Evolutionary conservation across 2,888 invertebrate species (phyloP), one percentile per base, ranked within the genome.

Genomic region (Nasonovia ribisnigri): DNA sequence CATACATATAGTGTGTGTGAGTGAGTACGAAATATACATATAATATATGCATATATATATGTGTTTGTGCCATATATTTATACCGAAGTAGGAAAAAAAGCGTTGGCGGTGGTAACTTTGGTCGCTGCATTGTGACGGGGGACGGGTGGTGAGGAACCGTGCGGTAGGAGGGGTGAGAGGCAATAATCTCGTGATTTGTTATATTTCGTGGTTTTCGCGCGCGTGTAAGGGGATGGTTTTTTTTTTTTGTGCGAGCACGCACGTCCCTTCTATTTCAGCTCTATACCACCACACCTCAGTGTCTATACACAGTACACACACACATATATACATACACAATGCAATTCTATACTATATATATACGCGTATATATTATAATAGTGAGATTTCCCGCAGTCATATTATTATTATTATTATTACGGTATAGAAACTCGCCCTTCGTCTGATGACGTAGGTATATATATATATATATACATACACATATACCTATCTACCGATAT

Each of bases 181-280:
- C 42, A 54, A 92, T 86, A 87, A 92, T 92, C 92, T 92, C 60
- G 86, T 87, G 86, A 87, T 92, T 92, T 92, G 92, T 92, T 87
- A 92, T 57, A 87, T 92, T 87, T 60, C 86, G 86, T 87, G 86
- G 92, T 92, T 86, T 92, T 92, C 57, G 46, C 54, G 51, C 54
- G 54, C 86, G 57, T 91, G 92, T 87, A 46, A 87, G 36, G 60
- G 86, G 86, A 87, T 36, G 86, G 57, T 57, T 60, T 57, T 86
- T 60, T 57, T 86, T 46, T 92, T 87, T 92, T 43, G 20, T 36
- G n/a, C 84, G 11, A 57, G 51, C 91, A 91, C 91, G 91, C 91
- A 91, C 91, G 91, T 91, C 57, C 91, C 91, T 86, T 57, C 24
- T 57, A 86, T 86, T 86, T 86, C 46, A 36, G 20, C 8, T 84